phyloP scores from a whole-genome alignment of 2,888 invertebrate genomes.

The Archips xylosteana region DNA sequence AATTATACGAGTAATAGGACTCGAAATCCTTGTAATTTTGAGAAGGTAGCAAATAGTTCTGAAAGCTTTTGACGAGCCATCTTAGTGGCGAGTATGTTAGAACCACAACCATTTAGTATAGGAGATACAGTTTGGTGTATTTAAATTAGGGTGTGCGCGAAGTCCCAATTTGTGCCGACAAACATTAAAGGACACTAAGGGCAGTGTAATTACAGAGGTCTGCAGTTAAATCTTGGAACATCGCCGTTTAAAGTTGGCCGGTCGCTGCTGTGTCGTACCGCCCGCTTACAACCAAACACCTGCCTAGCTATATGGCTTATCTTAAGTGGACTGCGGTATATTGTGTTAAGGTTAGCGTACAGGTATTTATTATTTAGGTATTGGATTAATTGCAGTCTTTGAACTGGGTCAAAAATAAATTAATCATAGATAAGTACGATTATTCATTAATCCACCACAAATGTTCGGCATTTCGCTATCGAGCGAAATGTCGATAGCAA shows the following conservation, averaged over 20 bases:
- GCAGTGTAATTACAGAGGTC: slow-evolving; percentile 63
- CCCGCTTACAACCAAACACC: slow-evolving; percentile 41
- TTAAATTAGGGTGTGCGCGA: slow-evolving; percentile 37
- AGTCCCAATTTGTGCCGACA: slow-evolving; percentile 49
- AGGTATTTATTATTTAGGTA: slow-evolving; percentile 12
- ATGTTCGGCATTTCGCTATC: too few species aligned
- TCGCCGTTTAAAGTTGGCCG: slow-evolving; percentile 54
- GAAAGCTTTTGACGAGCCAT: slow-evolving; percentile 25
- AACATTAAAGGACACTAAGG: slow-evolving; percentile 59
- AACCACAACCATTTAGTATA: not conserved
- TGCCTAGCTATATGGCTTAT: slow-evolving; percentile 21
- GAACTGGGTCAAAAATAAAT: too few species aligned
- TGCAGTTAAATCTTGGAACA: slow-evolving; percentile 63
- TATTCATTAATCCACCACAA: too few species aligned
- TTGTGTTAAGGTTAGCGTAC: slow-evolving; percentile 4
- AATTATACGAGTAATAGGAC: slow-evolving; percentile 7
- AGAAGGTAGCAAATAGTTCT: slow-evolving; percentile 20
- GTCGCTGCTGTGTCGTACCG: slow-evolving; percentile 49
- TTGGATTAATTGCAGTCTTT: not conserved
- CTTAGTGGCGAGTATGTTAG: not conserved
- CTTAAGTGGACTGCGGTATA: slow-evolving; percentile 21
- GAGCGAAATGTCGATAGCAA: too few species aligned
- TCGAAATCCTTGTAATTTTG: slow-evolving; percentile 15
- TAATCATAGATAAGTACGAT: too few species aligned
- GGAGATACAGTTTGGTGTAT: slow-evolving; percentile 23